These are phyloP conservation scores for Pantherophis vulpinus DNA, from an alignment of 2,797 vertebrate genomes.

Conservation along the genomic window DNA sequence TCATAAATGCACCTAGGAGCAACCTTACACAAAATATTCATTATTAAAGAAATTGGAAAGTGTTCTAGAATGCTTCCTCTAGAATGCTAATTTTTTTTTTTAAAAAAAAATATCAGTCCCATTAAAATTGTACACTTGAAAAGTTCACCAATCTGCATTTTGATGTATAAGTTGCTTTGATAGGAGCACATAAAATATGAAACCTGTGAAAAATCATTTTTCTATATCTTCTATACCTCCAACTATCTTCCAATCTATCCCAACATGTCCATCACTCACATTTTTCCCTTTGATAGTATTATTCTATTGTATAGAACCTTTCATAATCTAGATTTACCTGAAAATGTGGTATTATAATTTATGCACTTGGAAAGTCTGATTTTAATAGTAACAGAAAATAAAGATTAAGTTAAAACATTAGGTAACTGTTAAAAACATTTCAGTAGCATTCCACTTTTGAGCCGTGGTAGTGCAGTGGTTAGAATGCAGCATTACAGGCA, in stretches of 20 bases:
- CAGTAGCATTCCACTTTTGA: neutral
- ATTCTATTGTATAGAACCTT: neutral
- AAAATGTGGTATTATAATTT: neutral
- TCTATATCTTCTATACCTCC: neutral
- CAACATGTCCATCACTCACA: neutral
- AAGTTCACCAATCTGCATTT: neutral
- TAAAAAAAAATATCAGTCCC: neutral
- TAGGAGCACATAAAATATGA: neutral
- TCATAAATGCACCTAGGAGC: neutral
- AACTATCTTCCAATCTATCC: neutral
- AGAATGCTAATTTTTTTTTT: neutral
- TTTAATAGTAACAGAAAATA: neutral
- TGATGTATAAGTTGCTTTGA: neutral
- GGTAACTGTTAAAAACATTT: neutral
- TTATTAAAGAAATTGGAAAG: neutral
- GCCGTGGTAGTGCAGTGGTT: neutral
- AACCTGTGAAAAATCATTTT: neutral
- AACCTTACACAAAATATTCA: neutral
- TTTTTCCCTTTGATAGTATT: neutral
- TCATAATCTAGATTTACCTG: neutral
- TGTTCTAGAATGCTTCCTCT: neutral
- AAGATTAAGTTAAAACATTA: neutral
- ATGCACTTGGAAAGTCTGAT: neutral
- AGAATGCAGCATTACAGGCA: neutral
- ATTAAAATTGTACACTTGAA: neutral